Base-by-base conservation (phyloP, 2,888 invertebrate species). In the Loripinus fragilis region DNA sequence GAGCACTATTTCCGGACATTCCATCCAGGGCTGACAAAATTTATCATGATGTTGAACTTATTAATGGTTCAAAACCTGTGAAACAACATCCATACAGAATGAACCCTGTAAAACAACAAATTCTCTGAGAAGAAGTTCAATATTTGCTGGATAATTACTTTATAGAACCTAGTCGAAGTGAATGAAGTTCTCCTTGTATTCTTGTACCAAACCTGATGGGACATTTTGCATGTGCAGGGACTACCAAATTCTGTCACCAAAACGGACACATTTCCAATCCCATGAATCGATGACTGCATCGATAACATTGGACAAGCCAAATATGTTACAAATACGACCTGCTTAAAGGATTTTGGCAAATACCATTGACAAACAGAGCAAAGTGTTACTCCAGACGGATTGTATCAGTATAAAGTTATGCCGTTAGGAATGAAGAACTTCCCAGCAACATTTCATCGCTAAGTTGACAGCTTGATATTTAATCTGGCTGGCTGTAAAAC, bases 261-360 rank as follows among this genome's bases (percentile, higher is more conserved):
- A 80, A 60, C 82, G 2, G 87, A 89, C 65, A 72, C 76, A n/a
- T 86, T 75, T 74, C 88, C 83, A 0, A 81, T 86, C 5, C 83
- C 87, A 17, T 45, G 85, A 48, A 78, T 86, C 0, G 87, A 85
- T 65, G 86, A 84, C 65, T 87, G 86, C 35, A 89, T 87, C 35
- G 86, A 88, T 45, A 78, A 76, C 35, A 52, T 88, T 60, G 83
- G 85, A n/a, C 45, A 80, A 41, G 74, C 85, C 15, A 83, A 78
- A 64, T 88, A 69, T 76, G 75, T 87, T n/a, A 86, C 50, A 86
- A 88, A 42, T 81, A 77, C 81, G 85, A 87, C 65, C 68, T 88
- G 38, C 65, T 88, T n/a, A n/a, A n/a, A n/a, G 15, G 45, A 60
- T 70, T 64, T 38, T 74, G 33, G 17, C 70, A 76, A 50, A 52